Conservation (phyloP, 2,113 vertebrate species). For the Patagioenas fasciata region DNA sequence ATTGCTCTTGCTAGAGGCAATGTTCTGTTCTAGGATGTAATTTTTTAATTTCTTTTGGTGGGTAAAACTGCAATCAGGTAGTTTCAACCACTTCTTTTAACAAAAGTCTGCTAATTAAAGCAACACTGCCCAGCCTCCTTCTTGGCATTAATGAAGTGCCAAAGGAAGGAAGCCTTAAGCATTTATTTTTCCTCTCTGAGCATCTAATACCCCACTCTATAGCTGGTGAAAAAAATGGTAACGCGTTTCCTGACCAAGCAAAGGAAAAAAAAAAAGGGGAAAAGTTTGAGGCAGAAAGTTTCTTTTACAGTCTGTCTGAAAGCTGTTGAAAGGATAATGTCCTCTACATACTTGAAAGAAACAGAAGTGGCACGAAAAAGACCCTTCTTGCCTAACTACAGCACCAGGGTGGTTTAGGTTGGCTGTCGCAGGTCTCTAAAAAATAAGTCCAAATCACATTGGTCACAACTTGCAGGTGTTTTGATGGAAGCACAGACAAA, state of each 20-base stretch:
- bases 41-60: slow-evolving; percentile 12
- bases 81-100: not conserved
- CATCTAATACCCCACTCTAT: slow-evolving; percentile 15
- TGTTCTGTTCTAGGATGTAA: slow-evolving; percentile 13
- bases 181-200: slow-evolving; percentile 30
- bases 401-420: not conserved
- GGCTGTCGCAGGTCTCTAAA: not conserved
- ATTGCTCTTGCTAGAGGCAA: not conserved
- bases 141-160: slow-evolving; percentile 42
- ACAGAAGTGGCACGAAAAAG: not conserved
- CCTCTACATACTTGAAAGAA: not conserved
- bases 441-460: not conserved
- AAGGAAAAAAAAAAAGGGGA: not conserved
- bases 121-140: not conserved
- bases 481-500: not conserved
- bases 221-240: not conserved
- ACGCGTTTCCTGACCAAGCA: slow-evolving; percentile 3
- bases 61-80: slow-evolving; percentile 8
- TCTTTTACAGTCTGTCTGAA: not conserved
- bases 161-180: slow-evolving; percentile 35
- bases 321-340: slow-evolving; percentile 31
- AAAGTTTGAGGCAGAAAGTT: not conserved
- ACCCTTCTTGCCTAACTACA: not conserved
- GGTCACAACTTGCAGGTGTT: not conserved
- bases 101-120: slow-evolving; percentile 32